A percentile compares a stretch with the other conserved stretches of the same genome.
phyloP scores from a whole-genome alignment of 2,888 invertebrate genomes.

The Metacarcinus magister region DNA sequence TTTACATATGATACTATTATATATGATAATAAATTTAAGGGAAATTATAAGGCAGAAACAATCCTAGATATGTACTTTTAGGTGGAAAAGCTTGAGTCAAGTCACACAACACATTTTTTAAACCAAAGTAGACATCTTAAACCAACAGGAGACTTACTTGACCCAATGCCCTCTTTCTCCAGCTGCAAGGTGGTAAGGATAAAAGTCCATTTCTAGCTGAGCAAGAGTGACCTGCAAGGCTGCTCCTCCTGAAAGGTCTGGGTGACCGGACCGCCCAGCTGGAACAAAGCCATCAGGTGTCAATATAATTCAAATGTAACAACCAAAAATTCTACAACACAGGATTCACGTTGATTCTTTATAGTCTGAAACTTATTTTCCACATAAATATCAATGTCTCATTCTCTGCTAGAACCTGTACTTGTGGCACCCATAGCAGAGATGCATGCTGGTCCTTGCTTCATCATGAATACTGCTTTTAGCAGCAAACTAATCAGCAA shows the following conservation, averaged over 20 bases:
- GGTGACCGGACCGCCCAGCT: constrained; percentile 94
- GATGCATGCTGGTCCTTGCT: constrained; percentile 17
- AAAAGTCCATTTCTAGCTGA: constrained; percentile 93
- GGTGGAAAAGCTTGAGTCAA: too few species aligned
- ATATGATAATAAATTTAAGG: too few species aligned
- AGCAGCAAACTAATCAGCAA: background rate
- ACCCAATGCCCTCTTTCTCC: constrained; percentile 96
- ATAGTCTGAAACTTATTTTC: background rate
- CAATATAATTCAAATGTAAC: background rate
- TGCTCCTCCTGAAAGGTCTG: constrained; percentile 94
- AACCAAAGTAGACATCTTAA: background rate
- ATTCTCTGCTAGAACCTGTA: background rate
- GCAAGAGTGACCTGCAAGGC: constrained; percentile 90
- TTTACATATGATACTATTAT: too few species aligned
- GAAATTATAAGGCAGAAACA: too few species aligned
- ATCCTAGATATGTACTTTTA: too few species aligned
- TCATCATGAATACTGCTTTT: background rate
- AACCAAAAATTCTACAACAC: background rate
- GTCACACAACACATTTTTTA: too few species aligned
- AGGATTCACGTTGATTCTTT: background rate
- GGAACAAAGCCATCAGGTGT: constrained; percentile 80
- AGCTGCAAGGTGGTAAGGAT: constrained; percentile 97
- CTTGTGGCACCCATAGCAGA: constrained; percentile 33
- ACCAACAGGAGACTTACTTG: constrained; percentile 87
- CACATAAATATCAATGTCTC: background rate